Percentiles rank a stretch among this genome's conserved stretches.
These are phyloP conservation scores for Uropetala carovei DNA, from an alignment of 2,888 invertebrate genomes.

Conservation along the genomic window DNA sequence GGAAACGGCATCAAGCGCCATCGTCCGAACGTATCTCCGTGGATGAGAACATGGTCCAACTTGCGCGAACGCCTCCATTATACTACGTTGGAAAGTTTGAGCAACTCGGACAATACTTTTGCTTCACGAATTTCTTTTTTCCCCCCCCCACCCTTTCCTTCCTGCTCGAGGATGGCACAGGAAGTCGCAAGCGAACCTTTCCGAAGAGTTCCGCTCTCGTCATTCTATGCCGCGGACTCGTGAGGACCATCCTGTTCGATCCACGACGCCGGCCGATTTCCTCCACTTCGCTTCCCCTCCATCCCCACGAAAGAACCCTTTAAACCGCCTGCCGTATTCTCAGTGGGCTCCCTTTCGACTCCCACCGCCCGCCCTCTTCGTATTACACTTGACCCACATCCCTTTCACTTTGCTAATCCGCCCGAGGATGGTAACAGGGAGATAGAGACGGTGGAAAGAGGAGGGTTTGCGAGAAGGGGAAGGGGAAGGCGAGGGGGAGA, in stretches of 20 bases:
- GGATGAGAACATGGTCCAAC: background rate
- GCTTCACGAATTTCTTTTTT: too few relatives aligned
- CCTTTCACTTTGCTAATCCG: conserved; percentile 47
- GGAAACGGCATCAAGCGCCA: background rate
- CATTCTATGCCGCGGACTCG: background rate
- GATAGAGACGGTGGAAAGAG: background rate
- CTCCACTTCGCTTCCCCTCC: background rate
- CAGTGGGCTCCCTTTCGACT: background rate
- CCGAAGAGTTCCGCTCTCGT: background rate
- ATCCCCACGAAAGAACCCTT: background rate
- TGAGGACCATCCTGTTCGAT: background rate
- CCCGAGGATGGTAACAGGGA: background rate
- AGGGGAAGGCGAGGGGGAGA: background rate
- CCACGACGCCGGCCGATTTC: background rate
- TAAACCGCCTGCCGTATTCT: background rate
- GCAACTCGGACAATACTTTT: conserved; percentile 4
- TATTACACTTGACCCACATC: conserved; percentile 57
- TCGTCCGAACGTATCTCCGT: background rate
- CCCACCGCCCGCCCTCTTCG: background rate
- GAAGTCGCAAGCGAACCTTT: background rate
- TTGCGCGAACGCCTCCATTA: background rate
- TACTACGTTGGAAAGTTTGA: background rate
- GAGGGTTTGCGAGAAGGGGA: background rate
- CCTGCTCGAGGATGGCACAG: background rate
- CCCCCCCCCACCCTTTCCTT: background rate